Conservation (phyloP, 2,888 invertebrate genomes). For the Erannis defoliaria region DNA sequence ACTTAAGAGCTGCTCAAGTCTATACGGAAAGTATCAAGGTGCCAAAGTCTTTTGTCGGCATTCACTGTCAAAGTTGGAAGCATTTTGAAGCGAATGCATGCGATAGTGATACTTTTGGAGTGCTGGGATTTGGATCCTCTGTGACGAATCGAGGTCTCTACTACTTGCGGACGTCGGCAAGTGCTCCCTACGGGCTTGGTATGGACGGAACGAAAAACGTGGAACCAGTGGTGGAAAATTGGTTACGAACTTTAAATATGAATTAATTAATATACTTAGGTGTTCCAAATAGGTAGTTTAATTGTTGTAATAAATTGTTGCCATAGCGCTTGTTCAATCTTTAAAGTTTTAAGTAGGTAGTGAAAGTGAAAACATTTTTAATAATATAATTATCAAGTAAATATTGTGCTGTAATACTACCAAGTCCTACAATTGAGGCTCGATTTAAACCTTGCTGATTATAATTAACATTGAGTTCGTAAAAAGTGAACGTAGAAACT, state of each 20-base stretch:
- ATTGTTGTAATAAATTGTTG: constrained; percentile 46
- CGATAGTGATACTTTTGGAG: constrained; percentile 65
- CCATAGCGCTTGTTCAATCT: constrained; percentile 46
- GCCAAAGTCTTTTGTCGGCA: constrained; percentile 76
- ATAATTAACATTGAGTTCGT: constrained; percentile 16
- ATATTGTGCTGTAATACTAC: background rate
- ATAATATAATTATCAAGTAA: background rate
- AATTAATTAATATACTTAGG: constrained; percentile 25
- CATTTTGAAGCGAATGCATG: constrained; percentile 73
- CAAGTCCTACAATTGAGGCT: background rate
- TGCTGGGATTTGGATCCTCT: constrained; percentile 81
- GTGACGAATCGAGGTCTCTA: constrained; percentile 73
- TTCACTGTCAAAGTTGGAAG: constrained; percentile 74
- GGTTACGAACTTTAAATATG: constrained; percentile 61
- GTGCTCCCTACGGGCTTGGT: constrained; percentile 74
- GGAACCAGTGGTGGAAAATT: constrained; percentile 52
- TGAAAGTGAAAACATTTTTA: background rate
- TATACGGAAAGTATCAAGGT: constrained; percentile 74
- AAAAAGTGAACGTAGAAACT: constrained; percentile 40
- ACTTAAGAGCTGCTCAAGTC: constrained; percentile 76
- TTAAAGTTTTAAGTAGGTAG: too few relatives aligned
- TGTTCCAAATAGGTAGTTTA: constrained; percentile 40
- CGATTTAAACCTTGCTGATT: constrained; percentile 11
- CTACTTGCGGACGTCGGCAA: constrained; percentile 73
- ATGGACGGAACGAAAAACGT: constrained; percentile 71